Evolutionary conservation across 2,888 invertebrate genomes (phyloP).

Genomic region (Apotomis betuletana): DNA sequence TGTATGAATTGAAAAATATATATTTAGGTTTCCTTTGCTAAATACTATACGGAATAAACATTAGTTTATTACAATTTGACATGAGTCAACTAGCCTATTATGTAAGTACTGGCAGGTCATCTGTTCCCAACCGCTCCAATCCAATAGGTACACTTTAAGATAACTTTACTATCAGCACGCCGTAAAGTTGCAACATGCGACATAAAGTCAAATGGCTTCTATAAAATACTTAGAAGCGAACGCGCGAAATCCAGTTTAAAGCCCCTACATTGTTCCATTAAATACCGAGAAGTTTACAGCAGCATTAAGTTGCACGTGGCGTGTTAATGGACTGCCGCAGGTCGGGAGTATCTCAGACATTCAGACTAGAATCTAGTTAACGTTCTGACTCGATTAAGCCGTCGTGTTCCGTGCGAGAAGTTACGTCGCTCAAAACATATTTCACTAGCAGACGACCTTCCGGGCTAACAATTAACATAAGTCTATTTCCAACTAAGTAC

Average conservation of each 20-base stretch:
- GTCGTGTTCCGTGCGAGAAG: not conserved
- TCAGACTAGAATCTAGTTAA: conserved; percentile 14
- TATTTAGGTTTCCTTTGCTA: too few species aligned
- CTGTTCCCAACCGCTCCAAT: not conserved
- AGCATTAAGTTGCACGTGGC: conserved; percentile 20
- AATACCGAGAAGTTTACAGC: conserved; percentile 22
- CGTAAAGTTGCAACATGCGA: conserved; percentile 13
- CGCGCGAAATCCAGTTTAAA: conserved; percentile 29
- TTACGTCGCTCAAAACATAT: not conserved
- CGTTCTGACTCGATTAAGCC: not conserved
- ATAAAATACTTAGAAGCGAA: conserved; percentile 33
- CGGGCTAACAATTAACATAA: too few species aligned
- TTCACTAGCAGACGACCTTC: too few species aligned
- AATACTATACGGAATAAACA: too few species aligned
- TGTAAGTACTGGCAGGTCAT: too few species aligned
- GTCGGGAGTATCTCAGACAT: conserved; percentile 3
- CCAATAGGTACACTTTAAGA: conserved; percentile 1
- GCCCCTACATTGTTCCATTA: conserved; percentile 36
- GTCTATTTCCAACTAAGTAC: too few species aligned
- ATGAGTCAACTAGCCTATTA: too few species aligned
- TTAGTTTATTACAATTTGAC: too few species aligned
- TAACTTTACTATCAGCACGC: not conserved
- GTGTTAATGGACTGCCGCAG: not conserved
- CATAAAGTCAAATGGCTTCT: conserved; percentile 28
- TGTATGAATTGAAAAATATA: too few species aligned